A percentile compares a stretch with the other conserved stretches of the same genome.
Conservation (phyloP, 1,140 invertebrate genomes). For the Melipona quadrifasciata region DNA sequence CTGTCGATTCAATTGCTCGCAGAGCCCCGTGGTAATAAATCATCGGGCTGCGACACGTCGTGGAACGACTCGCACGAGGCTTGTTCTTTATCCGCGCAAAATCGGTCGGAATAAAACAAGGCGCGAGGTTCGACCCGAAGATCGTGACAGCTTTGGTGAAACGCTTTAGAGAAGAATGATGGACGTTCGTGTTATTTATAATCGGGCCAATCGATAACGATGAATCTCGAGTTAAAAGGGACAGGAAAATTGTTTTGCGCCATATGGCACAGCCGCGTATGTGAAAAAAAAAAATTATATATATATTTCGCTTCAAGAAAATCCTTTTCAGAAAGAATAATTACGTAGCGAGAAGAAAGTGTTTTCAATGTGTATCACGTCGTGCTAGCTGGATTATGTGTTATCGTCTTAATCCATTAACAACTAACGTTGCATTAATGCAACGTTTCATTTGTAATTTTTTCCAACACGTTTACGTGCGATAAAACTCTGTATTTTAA, state of each 20-base stretch:
- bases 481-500: too few relatives aligned
- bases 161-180: background rate
- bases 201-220: background rate
- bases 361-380: background rate
- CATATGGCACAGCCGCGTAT: background rate
- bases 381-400: constrained; percentile 14
- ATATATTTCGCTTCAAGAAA: background rate
- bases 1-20: constrained; percentile 42
- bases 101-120: constrained; percentile 17
- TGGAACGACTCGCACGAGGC: background rate
- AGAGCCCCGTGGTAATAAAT: constrained; percentile 23
- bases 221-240: background rate
- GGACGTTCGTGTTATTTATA: background rate
- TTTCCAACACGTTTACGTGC: too few relatives aligned
- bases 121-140: background rate
- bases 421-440: too few relatives aligned
- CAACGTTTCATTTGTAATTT: too few relatives aligned
- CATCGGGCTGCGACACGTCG: constrained; percentile 12
- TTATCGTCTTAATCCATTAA: too few relatives aligned
- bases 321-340: background rate
- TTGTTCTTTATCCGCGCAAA: constrained; percentile 18
- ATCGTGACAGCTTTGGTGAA: background rate
- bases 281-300: too few relatives aligned
- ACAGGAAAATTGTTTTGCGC: background rate
- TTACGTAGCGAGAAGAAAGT: background rate